A percentile compares a stretch with the other conserved stretches of the same genome.
Conservation (phyloP, 2,888 invertebrate species). For the Melitaea athalia region DNA sequence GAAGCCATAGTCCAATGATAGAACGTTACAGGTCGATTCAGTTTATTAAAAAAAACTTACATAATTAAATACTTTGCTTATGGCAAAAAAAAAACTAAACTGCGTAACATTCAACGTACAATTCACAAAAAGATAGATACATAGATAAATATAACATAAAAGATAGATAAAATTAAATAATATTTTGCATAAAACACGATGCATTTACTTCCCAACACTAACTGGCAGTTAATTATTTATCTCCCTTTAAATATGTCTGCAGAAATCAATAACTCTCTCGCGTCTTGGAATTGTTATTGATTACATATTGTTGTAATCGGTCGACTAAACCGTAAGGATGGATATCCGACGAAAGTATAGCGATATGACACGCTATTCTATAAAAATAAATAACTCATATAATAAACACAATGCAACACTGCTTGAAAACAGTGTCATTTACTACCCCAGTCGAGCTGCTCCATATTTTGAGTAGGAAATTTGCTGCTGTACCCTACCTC, state of each 20-base stretch:
- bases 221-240: constrained; percentile 28
- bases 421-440: too few species aligned
- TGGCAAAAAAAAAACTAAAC: too few species aligned
- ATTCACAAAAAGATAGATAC: neutral
- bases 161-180: constrained; percentile 7
- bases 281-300: constrained; percentile 76
- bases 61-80: too few species aligned
- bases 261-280: constrained; percentile 60
- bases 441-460: too few species aligned
- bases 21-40: neutral
- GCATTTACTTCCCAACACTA: constrained; percentile 7
- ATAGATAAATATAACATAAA: neutral
- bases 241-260: constrained; percentile 42
- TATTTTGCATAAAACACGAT: constrained; percentile 17
- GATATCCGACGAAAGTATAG: constrained; percentile 5
- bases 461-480: too few species aligned
- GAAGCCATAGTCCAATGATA: too few species aligned
- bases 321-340: constrained; percentile 13
- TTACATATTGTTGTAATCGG: constrained; percentile 62
- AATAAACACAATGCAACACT: too few species aligned
- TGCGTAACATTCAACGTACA: neutral
- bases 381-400: neutral
- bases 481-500: too few species aligned
- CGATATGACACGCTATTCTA: neutral
- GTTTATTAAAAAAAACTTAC: too few species aligned